Conservation (phyloP, 1,140 invertebrate species). For the Akabosia matsudoensis region DNA sequence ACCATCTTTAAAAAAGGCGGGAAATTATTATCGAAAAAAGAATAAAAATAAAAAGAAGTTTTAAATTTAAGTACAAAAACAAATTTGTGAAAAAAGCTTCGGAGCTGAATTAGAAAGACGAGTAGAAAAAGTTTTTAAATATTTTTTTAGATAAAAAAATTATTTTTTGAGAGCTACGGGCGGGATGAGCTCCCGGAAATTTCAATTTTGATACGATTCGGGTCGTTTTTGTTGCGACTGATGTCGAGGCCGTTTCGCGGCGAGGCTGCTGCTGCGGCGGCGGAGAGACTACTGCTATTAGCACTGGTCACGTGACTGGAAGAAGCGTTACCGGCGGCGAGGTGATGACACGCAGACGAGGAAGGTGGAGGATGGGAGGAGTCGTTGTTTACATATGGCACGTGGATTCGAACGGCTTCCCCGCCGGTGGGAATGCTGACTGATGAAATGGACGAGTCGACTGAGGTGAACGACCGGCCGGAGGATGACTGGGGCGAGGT, state of each 20-base stretch:
- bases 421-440: constrained; percentile 32
- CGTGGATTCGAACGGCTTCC: constrained; percentile 43
- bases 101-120: constrained; percentile 21
- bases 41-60: not conserved
- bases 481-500: constrained; percentile 17
- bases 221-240: constrained; percentile 37
- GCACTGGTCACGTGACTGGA: not conserved
- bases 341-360: not conserved
- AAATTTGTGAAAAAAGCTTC: too few relatives aligned
- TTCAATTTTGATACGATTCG: constrained; percentile 44
- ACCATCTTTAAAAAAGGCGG: too few relatives aligned
- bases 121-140: too few relatives aligned
- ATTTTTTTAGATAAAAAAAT: too few relatives aligned
- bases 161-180: not conserved
- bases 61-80: not conserved
- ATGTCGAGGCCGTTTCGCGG: constrained; percentile 36
- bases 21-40: not conserved
- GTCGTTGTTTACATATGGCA: constrained; percentile 40
- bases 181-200: not conserved
- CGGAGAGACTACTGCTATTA: not conserved
- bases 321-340: not conserved
- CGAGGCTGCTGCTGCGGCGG: not conserved
- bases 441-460: not conserved
- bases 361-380: not conserved
- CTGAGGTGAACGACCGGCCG: not conserved